phyloP scores from a whole-genome alignment of 1,140 invertebrate genomes.

The Heliconius congener region DNA sequence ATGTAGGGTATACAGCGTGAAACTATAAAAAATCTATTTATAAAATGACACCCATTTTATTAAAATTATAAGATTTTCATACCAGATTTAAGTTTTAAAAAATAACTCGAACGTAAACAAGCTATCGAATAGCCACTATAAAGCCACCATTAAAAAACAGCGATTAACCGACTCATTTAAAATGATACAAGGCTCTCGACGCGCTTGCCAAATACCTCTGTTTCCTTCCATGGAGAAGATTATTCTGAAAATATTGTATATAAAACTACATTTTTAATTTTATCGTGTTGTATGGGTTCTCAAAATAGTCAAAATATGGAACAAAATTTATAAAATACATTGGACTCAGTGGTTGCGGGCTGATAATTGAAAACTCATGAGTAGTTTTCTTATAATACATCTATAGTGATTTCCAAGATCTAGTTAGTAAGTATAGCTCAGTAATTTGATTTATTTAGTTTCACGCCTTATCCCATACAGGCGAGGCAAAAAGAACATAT shows the following conservation, averaged over 20 bases:
- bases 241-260: conserved; percentile 37
- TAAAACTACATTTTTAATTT: neutral
- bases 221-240: conserved; percentile 48
- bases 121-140: conserved; percentile 43
- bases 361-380: too few relatives aligned
- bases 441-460: too few relatives aligned
- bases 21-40: neutral
- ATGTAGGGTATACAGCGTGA: neutral
- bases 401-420: too few relatives aligned
- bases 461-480: too few relatives aligned
- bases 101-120: conserved; percentile 32
- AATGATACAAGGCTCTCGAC: conserved; percentile 68
- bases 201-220: conserved; percentile 71
- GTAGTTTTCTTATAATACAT: too few relatives aligned
- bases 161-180: conserved; percentile 74
- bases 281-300: neutral
- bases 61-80: neutral
- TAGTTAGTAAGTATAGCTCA: too few relatives aligned
- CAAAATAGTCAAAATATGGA: too few relatives aligned
- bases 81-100: neutral
- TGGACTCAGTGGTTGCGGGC: too few relatives aligned
- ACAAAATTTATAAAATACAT: too few relatives aligned
- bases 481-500: too few relatives aligned
- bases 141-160: conserved; percentile 52
- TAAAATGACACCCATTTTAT: neutral